phyloP scores from a whole-genome alignment of 2,797 vertebrate species.

The Microctenopoma stevenorrisi region DNA sequence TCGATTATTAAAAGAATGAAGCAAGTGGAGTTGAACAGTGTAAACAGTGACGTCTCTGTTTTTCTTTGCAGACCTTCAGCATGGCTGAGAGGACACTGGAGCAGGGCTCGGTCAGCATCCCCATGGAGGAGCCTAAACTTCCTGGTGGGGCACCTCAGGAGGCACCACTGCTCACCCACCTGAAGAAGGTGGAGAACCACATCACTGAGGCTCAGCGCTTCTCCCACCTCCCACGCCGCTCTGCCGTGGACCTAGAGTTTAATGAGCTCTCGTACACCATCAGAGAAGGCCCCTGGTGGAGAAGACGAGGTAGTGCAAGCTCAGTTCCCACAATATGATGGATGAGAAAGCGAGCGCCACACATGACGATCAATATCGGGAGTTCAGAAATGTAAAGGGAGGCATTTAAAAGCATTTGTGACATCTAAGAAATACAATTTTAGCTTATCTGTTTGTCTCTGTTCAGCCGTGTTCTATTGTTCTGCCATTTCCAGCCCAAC shows the following conservation, averaged over 20 bases:
- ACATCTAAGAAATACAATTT: slow-evolving; percentile 38
- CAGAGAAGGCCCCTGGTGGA: slow-evolving; percentile 96
- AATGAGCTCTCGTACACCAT: slow-evolving; percentile 95
- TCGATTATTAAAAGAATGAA: neutral
- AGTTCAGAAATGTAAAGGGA: slow-evolving; percentile 44
- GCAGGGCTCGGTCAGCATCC: slow-evolving; percentile 84
- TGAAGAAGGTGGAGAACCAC: slow-evolving; percentile 99
- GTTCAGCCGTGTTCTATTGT: slow-evolving; percentile 17
- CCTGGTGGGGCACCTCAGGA: slow-evolving; percentile 82
- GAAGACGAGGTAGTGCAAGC: slow-evolving; percentile 89
- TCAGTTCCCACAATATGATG: slow-evolving; percentile 27
- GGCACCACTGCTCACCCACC: slow-evolving; percentile 90
- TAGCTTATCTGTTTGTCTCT: slow-evolving; percentile 9
- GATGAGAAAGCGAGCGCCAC: slow-evolving; percentile 46
- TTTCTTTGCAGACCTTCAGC: slow-evolving; percentile 70
- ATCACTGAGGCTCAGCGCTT: slow-evolving; percentile 98
- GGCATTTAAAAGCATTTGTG: slow-evolving; percentile 33
- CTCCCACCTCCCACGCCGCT: slow-evolving; percentile 95
- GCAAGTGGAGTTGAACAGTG: neutral
- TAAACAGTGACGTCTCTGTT: slow-evolving; percentile 3
- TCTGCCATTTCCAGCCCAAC: slow-evolving; percentile 16
- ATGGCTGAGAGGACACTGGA: slow-evolving; percentile 94
- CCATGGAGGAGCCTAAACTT: slow-evolving; percentile 92
- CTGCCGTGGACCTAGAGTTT: slow-evolving; percentile 95
- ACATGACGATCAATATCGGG: slow-evolving; percentile 57